Evolutionary conservation across 2,113 vertebrate genomes (phyloP), one percentile per base, ranked within the genome.

Genomic region (Desmodus rotundus): DNA sequence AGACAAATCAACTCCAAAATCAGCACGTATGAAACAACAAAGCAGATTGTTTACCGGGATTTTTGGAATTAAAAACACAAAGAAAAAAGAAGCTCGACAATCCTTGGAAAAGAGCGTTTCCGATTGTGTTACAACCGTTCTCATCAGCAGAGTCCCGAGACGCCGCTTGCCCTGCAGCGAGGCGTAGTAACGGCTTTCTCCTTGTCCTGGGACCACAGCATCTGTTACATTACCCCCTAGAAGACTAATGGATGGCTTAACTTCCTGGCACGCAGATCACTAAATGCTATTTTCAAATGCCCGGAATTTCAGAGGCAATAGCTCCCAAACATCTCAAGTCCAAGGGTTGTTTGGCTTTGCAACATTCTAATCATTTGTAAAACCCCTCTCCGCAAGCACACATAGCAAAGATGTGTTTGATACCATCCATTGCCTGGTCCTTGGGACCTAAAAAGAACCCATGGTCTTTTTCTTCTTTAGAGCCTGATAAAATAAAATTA

Each of bases 401-500:
- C 45, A 84, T 0, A 98, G 85, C 56, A 97, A 96, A 96, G 63
- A 94, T 1, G 28, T 20, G 63, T 97, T 94, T 91, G 98, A 97
- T 99, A 99, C 98, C 98, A 98, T 98, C 91, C 50, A 93, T 81
- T 87, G 93, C 93, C 94, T 97, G 98, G 95, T 98, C 98, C 98
- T 98, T 98, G 91, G 98, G 98, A 98, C 98, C 98, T 97, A 97
- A 97, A 92, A 97, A 96, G 97, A 98, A 86, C 97, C 98, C 98
- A 97, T 92, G 96, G 93, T 98, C 96, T 20, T 97, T 97, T 88
- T 97, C 98, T 98, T 98, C 98, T 97, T 98, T 98, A 90, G 95
- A 96, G 96, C 98, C 99, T 99, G 97, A 97, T 93, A 98, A 98
- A 97, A 98, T 91, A 98, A 98, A 97, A 98, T 96, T 63, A 97